Percentiles rank a stretch among this genome's conserved stretches.
Conservation (phyloP, 2,797 vertebrate species). For the Brachymystax lenok region DNA sequence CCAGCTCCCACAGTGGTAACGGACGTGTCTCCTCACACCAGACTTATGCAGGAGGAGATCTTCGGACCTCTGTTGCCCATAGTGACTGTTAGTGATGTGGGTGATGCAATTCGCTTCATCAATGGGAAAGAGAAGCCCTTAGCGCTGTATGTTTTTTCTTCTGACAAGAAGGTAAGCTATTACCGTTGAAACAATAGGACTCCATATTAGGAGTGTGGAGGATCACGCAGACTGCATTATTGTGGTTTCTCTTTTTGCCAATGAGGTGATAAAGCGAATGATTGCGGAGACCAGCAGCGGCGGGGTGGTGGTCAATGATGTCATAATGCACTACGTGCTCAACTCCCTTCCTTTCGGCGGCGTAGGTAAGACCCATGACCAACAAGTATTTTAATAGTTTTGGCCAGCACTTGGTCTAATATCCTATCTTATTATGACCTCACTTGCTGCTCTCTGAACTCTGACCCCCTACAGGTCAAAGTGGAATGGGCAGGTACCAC, state of each 20-base stretch:
- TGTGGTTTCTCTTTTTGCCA: conserved; percentile 5
- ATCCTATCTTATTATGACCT: background rate
- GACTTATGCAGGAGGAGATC: conserved; percentile 93
- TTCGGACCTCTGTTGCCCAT: conserved; percentile 90
- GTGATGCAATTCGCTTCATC: conserved; percentile 88
- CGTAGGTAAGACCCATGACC: conserved; percentile 80
- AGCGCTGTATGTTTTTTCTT: conserved; percentile 89
- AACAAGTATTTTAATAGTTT: background rate
- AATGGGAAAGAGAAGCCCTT: conserved; percentile 87
- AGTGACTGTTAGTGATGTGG: conserved; percentile 77
- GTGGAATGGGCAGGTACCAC: conserved; percentile 88
- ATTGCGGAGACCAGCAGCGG: conserved; percentile 87
- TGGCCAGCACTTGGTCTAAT: background rate
- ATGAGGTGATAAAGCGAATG: conserved; percentile 77
- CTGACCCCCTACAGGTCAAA: conserved; percentile 74
- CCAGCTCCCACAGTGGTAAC: conserved; percentile 88
- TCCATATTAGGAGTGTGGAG: background rate
- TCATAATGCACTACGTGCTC: conserved; percentile 85
- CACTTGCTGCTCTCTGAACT: background rate
- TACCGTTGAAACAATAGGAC: background rate
- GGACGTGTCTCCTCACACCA: conserved; percentile 83
- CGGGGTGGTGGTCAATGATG: conserved; percentile 88
- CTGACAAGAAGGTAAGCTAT: conserved; percentile 58
- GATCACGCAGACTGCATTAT: background rate
- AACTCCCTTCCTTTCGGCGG: conserved; percentile 87